Conservation (phyloP, 2,888 invertebrate species). For the Ennomos fuscantarius region DNA sequence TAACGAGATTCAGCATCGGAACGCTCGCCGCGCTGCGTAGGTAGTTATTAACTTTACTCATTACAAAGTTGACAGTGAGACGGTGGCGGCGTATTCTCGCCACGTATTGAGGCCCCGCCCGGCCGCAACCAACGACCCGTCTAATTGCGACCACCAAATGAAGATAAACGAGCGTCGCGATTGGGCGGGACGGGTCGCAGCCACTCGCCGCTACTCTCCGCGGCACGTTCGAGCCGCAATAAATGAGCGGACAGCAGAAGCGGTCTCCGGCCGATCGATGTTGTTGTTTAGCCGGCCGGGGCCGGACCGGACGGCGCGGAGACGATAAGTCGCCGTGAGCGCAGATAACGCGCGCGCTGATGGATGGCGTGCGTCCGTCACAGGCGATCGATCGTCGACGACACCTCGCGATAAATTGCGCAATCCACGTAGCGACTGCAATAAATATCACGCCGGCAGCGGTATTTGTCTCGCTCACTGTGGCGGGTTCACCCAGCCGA, state of each 20-base stretch:
- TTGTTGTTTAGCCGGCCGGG: slow-evolving; percentile 59
- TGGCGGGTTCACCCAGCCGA: slow-evolving; percentile 83
- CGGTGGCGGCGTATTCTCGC: slow-evolving; percentile 73
- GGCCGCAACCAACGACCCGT: slow-evolving; percentile 87
- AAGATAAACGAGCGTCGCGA: slow-evolving; percentile 89
- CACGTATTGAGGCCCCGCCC: slow-evolving; percentile 71
- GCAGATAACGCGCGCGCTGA: slow-evolving; percentile 81
- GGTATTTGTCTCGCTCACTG: slow-evolving; percentile 84
- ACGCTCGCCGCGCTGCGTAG: slow-evolving; percentile 74
- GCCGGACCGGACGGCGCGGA: slow-evolving; percentile 40
- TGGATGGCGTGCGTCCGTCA: slow-evolving; percentile 79
- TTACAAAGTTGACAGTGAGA: slow-evolving; percentile 83
- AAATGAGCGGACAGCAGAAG: slow-evolving; percentile 62
- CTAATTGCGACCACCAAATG: slow-evolving; percentile 89
- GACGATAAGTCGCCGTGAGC: slow-evolving; percentile 81
- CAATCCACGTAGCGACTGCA: slow-evolving; percentile 82
- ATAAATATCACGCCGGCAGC: slow-evolving; percentile 80
- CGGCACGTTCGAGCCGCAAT: slow-evolving; percentile 67
- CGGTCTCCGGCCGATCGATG: slow-evolving; percentile 55
- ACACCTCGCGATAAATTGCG: slow-evolving; percentile 84
- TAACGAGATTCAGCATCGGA: slow-evolving; percentile 74
- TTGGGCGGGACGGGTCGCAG: slow-evolving; percentile 82
- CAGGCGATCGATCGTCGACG: slow-evolving; percentile 80
- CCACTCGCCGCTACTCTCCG: slow-evolving; percentile 53
- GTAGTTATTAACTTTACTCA: slow-evolving; percentile 84